Percentiles rank a stretch among this genome's conserved stretches.
phyloP scores from a whole-genome alignment of 2,888 invertebrate genomes.

The Tanytarsus gracilentus region DNA sequence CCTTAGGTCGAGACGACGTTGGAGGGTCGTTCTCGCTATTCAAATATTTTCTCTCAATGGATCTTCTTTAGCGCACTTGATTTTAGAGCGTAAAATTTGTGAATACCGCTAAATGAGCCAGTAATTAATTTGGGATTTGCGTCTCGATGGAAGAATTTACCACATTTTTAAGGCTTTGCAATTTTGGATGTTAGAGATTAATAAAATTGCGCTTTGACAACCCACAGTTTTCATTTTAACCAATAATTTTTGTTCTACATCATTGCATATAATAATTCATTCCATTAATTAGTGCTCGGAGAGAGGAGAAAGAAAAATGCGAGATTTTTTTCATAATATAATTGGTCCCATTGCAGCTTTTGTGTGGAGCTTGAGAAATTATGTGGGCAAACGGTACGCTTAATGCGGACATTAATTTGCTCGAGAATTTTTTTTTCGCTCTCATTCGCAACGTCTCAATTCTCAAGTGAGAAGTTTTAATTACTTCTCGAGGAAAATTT shows the following conservation, averaged over 20 bases:
- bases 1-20: too few relatives aligned
- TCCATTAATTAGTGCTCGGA: conserved; percentile 15
- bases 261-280: conserved; percentile 20
- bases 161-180: too few relatives aligned
- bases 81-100: too few relatives aligned
- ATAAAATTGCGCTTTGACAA: too few relatives aligned
- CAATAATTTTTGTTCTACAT: not conserved
- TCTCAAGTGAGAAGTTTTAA: conserved; percentile 6
- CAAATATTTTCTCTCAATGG: too few relatives aligned
- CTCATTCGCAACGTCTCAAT: not conserved
- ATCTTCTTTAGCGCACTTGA: too few relatives aligned
- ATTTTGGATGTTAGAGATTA: too few relatives aligned
- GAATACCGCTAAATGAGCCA: too few relatives aligned
- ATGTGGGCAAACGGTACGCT: not conserved
- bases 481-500: not conserved
- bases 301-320: not conserved
- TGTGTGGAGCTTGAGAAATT: not conserved
- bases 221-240: not conserved
- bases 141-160: too few relatives aligned
- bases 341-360: conserved; percentile 18
- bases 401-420: conserved; percentile 19
- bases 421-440: not conserved
- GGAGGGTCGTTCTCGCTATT: too few relatives aligned
- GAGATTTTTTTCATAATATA: not conserved
- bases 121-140: too few relatives aligned